These are phyloP conservation scores for Onthophagus sagittarius DNA, from an alignment of 2,888 invertebrate species.

Conservation along the genomic window DNA sequence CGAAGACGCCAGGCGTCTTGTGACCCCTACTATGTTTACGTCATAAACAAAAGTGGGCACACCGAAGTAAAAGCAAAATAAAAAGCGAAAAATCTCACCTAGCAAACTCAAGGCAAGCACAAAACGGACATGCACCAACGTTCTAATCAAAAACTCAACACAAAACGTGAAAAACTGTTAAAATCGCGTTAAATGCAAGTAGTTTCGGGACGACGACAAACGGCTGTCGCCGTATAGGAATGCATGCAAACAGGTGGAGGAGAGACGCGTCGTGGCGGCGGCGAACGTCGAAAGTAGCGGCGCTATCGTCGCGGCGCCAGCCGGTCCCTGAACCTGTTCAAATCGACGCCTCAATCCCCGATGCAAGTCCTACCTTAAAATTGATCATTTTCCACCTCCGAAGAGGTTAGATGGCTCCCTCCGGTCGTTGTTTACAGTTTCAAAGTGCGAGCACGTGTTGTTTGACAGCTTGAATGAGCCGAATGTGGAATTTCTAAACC, in stretches of 20 bases:
- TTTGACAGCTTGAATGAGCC: constrained; percentile 24
- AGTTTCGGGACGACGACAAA: constrained; percentile 30
- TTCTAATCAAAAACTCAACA: constrained; percentile 24
- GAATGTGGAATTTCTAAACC: constrained; percentile 19
- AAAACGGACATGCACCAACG: constrained; percentile 32
- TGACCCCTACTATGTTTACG: constrained; percentile 33
- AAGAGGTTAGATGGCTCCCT: background rate
- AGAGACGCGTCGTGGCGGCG: constrained; percentile 47
- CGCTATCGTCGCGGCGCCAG: constrained; percentile 50
- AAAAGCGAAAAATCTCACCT: constrained; percentile 38
- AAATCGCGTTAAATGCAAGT: constrained; percentile 12
- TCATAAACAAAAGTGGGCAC: constrained; percentile 22
- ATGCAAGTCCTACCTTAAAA: background rate
- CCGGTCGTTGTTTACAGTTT: constrained; percentile 19
- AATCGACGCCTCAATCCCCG: constrained; percentile 26
- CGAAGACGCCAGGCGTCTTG: constrained; percentile 41
- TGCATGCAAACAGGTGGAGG: constrained; percentile 44
- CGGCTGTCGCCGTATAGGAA: constrained; percentile 36
- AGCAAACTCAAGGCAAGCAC: constrained; percentile 32
- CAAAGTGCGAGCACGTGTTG: constrained; percentile 22
- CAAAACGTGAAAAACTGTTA: constrained; percentile 21
- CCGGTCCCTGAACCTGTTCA: constrained; percentile 40
- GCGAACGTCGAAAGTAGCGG: constrained; percentile 50
- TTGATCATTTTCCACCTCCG: background rate
- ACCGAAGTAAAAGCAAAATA: constrained; percentile 31